A percentile compares a stretch with the other conserved stretches of the same genome.
These are phyloP conservation scores for Galagoides demidoff DNA, from an alignment of 2,797 vertebrate genomes.

Conservation along the genomic window DNA sequence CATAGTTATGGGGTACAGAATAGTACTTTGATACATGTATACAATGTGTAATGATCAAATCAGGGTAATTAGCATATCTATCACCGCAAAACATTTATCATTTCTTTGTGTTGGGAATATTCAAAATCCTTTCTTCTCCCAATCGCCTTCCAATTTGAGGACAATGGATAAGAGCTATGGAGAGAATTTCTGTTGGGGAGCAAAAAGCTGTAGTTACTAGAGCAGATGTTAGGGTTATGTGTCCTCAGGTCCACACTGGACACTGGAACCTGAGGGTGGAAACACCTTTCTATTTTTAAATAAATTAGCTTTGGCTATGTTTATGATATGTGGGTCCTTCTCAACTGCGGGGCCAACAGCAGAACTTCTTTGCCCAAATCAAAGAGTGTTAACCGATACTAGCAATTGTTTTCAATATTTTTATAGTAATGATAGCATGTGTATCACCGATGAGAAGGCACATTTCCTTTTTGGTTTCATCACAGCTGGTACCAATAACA, in stretches of 20 bases:
- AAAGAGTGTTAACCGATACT: not conserved
- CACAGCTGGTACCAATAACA: not conserved
- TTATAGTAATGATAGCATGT: not conserved
- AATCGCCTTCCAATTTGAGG: conserved; percentile 45
- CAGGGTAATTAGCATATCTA: not conserved
- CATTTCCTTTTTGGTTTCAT: not conserved
- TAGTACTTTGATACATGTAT: not conserved
- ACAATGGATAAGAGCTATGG: conserved; percentile 4
- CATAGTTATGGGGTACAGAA: not conserved
- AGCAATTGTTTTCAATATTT: not conserved
- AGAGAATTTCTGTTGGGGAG: conserved; percentile 22
- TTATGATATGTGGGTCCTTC: not conserved
- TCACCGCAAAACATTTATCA: not conserved
- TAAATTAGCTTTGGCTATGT: not conserved
- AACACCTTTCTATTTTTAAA: not conserved
- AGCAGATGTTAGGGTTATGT: not conserved
- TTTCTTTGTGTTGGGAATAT: not conserved
- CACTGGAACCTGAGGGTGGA: not conserved
- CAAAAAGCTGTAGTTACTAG: not conserved
- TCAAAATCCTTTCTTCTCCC: not conserved
- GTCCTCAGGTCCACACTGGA: not conserved
- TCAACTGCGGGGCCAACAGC: not conserved
- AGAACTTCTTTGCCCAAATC: not conserved
- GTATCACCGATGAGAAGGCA: not conserved
- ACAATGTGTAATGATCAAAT: not conserved